A percentile compares a stretch with the other conserved stretches of the same genome.
These are phyloP conservation scores for Amazona guildingii DNA, from an alignment of 2,113 vertebrate genomes.

Conservation along the genomic window DNA sequence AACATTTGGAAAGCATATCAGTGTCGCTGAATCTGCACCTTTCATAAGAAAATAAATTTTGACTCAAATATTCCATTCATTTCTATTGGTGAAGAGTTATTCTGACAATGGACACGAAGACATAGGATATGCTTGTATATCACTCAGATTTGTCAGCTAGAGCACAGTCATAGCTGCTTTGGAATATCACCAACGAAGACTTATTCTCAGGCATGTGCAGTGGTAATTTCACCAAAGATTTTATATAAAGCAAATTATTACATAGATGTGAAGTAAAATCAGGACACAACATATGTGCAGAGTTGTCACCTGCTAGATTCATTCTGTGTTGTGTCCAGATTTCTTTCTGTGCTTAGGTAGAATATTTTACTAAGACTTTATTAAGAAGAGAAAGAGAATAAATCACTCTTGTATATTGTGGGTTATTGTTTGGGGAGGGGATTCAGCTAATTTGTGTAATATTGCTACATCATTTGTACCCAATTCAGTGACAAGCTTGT, in stretches of 20 bases:
- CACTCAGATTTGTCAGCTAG: not conserved
- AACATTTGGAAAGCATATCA: not conserved
- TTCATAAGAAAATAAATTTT: not conserved
- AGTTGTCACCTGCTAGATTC: not conserved
- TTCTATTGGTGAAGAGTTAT: not conserved
- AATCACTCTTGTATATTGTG: not conserved
- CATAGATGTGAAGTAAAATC: not conserved
- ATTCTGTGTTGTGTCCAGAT: not conserved
- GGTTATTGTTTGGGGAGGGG: not conserved
- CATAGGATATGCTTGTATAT: not conserved
- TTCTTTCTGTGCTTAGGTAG: not conserved
- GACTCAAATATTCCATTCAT: not conserved
- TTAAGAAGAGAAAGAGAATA: not conserved
- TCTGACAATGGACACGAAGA: not conserved
- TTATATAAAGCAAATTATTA: not conserved
- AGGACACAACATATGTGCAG: not conserved
- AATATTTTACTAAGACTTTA: not conserved
- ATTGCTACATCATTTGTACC: constrained; percentile 14
- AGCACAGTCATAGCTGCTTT: not conserved
- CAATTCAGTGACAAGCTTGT: constrained; percentile 13
- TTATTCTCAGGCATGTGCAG: not conserved
- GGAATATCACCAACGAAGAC: not conserved
- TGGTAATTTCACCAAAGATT: not conserved
- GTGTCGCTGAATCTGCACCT: not conserved
- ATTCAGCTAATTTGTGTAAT: not conserved